Conservation (phyloP, 1,140 invertebrate species). For the Augochlora pura region DNA sequence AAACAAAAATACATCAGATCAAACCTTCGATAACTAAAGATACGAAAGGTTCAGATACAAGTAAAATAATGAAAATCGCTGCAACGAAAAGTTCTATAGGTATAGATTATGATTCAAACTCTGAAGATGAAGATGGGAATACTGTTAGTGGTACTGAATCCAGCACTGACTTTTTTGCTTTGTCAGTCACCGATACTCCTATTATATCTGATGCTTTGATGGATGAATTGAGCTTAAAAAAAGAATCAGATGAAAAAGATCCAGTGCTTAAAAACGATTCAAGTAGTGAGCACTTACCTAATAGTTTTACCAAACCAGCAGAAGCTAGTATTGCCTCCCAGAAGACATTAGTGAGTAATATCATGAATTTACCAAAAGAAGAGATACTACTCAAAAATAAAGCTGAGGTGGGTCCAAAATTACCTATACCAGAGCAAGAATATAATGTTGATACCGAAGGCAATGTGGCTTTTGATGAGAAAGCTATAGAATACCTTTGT, state of each 20-base stretch:
- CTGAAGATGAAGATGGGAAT: slow-evolving; percentile 76
- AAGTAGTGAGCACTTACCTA: neutral
- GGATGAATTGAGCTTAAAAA: neutral
- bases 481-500: slow-evolving; percentile 77
- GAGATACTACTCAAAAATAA: slow-evolving; percentile 77
- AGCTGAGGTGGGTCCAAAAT: slow-evolving; percentile 76
- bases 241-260: neutral
- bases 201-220: neutral
- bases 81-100: slow-evolving; percentile 36
- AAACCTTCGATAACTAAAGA: slow-evolving; percentile 25
- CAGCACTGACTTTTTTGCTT: slow-evolving; percentile 50
- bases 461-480: slow-evolving; percentile 77
- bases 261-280: neutral
- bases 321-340: slow-evolving; percentile 9
- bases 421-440: slow-evolving; percentile 79
- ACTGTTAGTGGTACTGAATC: neutral
- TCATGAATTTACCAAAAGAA: slow-evolving; percentile 73
- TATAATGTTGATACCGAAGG: slow-evolving; percentile 75
- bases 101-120: slow-evolving; percentile 76
- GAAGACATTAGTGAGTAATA: slow-evolving; percentile 66
- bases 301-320: neutral
- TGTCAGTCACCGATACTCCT: slow-evolving; percentile 7
- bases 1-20: slow-evolving; percentile 52
- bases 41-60: slow-evolving; percentile 1
- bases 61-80: slow-evolving; percentile 15